These are phyloP conservation scores for Pammene fasciana DNA, from an alignment of 2,888 invertebrate genomes.

Conservation along the genomic window DNA sequence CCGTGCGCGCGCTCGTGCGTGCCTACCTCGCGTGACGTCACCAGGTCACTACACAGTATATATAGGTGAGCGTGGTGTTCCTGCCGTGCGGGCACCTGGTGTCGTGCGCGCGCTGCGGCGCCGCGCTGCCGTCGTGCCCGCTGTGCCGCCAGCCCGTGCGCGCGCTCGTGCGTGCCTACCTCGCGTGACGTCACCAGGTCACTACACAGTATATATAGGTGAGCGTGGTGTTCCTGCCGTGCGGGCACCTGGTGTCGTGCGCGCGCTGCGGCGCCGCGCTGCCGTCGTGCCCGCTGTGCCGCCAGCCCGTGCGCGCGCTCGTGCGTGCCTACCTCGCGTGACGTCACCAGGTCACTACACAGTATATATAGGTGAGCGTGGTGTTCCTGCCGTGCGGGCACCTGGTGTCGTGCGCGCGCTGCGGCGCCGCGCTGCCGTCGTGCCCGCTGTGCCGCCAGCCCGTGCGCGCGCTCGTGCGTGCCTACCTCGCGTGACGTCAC, in stretches of 20 bases:
- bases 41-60: no score
- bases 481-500: slow-evolving; percentile 52
- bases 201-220: no score
- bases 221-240: no score
- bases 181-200: slow-evolving; percentile 80
- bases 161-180: slow-evolving; percentile 91
- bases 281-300: no score
- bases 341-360: background rate
- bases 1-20: no score
- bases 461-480: slow-evolving; percentile 91
- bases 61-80: slow-evolving; percentile 91
- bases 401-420: slow-evolving; percentile 89
- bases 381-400: slow-evolving; percentile 71
- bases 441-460: slow-evolving; percentile 91
- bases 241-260: no score
- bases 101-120: slow-evolving; percentile 86
- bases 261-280: no score
- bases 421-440: slow-evolving; percentile 65
- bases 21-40: no score
- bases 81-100: slow-evolving; percentile 96
- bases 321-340: no score
- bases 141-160: slow-evolving; percentile 90
- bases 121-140: slow-evolving; percentile 84
- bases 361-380: slow-evolving; percentile 84
- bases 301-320: no score